Evolutionary conservation across 2,113 vertebrate species (phyloP), one percentile per base, ranked within the genome.

Genomic region (Chiloscyllium plagiosum): DNA sequence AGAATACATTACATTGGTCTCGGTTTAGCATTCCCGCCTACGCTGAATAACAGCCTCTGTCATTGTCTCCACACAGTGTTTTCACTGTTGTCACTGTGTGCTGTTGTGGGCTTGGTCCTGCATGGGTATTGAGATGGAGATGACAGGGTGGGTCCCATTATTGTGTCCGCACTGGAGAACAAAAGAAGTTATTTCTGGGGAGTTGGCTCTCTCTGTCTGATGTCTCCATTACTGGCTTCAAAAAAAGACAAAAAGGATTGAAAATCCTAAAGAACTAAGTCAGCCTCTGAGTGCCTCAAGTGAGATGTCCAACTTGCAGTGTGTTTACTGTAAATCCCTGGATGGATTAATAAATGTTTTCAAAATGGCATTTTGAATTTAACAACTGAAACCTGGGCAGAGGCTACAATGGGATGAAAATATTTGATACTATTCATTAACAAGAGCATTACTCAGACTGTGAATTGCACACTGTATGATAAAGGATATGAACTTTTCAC

Each of bases 41-140:
- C 47, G 42, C 94, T 95, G 94, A 95, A 95, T 95, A 70, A 68
- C 68, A 72, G 94, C 24, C 37, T 95, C 72, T 72, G 24, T 68
- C 47, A 95, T 95, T 95, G 94, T 95, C 94, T 70, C 6, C 66
- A 70, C 93, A 94, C 93, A 94, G 66, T 94, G 93, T 94, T 70
- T 95, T 70, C 94, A 95, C 68, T 95, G 68, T 95, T 72, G 94
- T 95, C 94, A 95, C 68, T 95, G 94, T 95, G 69, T 95, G 68
- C 94, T 72, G 68, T 26, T 72, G 69, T 76, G 66, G 68, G 37
- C 47, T 95, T 72, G 66, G 94, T 72, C 20, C 68, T 47, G 94
- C 94, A 47, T 6, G 69, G 94, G 42, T 95, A 95, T 95, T 95
- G 94, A 95, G 69, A 95, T 95, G 68, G 66, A 72, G 94, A 95